Evolutionary conservation across 64 coral and sea anemone genomes (phyloP).

Genomic region (Montipora foliosa): DNA sequence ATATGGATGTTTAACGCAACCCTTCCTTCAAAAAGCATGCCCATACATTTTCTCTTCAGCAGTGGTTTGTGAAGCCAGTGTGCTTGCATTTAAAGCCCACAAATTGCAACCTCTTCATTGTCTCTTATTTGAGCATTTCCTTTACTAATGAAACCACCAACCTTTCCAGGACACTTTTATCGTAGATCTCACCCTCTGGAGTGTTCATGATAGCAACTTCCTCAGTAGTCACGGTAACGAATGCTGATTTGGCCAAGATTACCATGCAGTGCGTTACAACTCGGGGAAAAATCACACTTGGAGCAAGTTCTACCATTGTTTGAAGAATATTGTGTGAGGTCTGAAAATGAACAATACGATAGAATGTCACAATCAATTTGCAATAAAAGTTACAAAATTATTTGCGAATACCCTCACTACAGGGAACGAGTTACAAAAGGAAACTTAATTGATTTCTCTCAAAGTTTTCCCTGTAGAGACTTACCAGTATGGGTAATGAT

Average conservation of each 20-base stretch:
- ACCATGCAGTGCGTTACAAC: slow-evolving; percentile 36
- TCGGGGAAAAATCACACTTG: slow-evolving; percentile 36
- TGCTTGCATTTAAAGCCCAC: too few species aligned
- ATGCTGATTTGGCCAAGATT: slow-evolving; percentile 34
- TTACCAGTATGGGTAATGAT: too few species aligned
- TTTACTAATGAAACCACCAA: not conserved
- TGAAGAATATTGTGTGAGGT: slow-evolving; percentile 52
- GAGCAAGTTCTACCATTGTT: slow-evolving; percentile 49
- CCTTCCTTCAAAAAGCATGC: too few species aligned
- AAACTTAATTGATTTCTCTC: too few species aligned
- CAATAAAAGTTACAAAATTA: not conserved
- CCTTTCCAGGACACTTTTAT: slow-evolving; percentile 62
- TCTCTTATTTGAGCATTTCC: not conserved
- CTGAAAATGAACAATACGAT: not conserved
- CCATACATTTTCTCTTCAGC: too few species aligned
- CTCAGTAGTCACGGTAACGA: slow-evolving; percentile 42
- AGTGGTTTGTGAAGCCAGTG: too few species aligned
- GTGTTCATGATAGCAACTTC: slow-evolving; percentile 66
- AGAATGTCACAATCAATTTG: not conserved
- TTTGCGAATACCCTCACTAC: too few species aligned
- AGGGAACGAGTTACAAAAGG: too few species aligned
- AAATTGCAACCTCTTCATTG: too few species aligned
- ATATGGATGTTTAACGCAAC: too few species aligned
- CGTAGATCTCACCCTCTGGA: slow-evolving; percentile 67
- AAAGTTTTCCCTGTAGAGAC: too few species aligned